Evolutionary conservation across 2,113 vertebrate species (phyloP), one percentile per base, ranked within the genome.

Genomic region (Fulica atra): DNA sequence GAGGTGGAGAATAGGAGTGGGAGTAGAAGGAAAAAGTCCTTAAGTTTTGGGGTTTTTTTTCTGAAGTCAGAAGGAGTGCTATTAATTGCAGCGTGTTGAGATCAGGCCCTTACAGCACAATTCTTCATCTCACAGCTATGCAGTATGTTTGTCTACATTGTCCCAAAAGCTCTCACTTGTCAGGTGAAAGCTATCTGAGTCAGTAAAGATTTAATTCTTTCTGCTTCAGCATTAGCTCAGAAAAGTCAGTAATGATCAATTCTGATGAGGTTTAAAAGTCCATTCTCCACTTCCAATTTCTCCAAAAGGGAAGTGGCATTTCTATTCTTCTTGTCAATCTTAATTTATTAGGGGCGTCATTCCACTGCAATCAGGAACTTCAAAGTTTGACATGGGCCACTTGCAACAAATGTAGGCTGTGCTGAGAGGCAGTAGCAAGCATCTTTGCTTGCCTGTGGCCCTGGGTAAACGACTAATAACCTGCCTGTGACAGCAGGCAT

Each of bases 1-100:
- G 93, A 96, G 93, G 95, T 96, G 93, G 82, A 94, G 93, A 95
- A 96, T 90, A 96, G 86, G 61, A 90, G 95, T 96, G 53, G 95
- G 93, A 91, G 88, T 90, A 81, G 77, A 81, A 93, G 65, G 69
- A 93, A 96, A 84, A 94, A 72, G 38, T 93, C 88, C 81, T 25
- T 23, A 78, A 48, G 18, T 1, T 31, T 31, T 31, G 21, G 48
- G 48, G 28, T 54, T 54, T 73, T 81, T 81, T 65, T 87, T 44
- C 64, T 84, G 56, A 81, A 88, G 56, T 72, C 50, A 94, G 56
- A 21, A 86, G 71, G 25, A 57, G 28, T 71, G 33, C 83, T 95
- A 73, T 88, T 90, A 93, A 86, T 42, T 92, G 25, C 10, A 81
- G 12, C 13, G 1, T 70, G 44, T n/a, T 79, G 44, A 68, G 53